Evolutionary conservation across 2,797 vertebrate genomes (phyloP).

Genomic region (Hozukius guyotensis): DNA sequence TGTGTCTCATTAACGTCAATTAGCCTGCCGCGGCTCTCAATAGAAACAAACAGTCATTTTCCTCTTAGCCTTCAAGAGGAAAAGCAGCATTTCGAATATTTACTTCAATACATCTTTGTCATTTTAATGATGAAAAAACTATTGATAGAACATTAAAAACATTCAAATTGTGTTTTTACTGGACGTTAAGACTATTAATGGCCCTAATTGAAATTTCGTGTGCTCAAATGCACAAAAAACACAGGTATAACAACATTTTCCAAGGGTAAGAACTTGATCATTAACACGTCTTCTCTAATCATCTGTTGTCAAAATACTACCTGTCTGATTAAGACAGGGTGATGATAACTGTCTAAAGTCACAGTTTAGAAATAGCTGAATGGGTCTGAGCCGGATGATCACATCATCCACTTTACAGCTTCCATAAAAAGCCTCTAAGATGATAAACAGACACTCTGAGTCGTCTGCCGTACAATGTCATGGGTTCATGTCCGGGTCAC

Average conservation of each 20-base stretch:
- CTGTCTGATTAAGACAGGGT: neutral
- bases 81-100: neutral
- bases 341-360: constrained; percentile 23
- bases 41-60: neutral
- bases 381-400: constrained; percentile 21
- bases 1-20: neutral
- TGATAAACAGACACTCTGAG: constrained; percentile 35
- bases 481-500: constrained; percentile 61
- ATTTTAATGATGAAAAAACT: neutral
- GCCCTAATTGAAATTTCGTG: neutral
- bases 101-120: neutral
- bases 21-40: neutral
- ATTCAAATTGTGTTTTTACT: neutral
- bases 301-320: constrained; percentile 2
- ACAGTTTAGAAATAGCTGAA: constrained; percentile 19
- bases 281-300: neutral
- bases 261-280: neutral
- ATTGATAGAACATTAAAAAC: neutral
- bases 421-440: constrained; percentile 50
- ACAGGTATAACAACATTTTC: neutral
- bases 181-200: neutral
- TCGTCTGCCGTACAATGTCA: constrained; percentile 27
- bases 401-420: constrained; percentile 42
- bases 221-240: neutral
- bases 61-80: neutral